Conservation (phyloP, 1,140 invertebrate genomes). For the Bombyx mandarina region DNA sequence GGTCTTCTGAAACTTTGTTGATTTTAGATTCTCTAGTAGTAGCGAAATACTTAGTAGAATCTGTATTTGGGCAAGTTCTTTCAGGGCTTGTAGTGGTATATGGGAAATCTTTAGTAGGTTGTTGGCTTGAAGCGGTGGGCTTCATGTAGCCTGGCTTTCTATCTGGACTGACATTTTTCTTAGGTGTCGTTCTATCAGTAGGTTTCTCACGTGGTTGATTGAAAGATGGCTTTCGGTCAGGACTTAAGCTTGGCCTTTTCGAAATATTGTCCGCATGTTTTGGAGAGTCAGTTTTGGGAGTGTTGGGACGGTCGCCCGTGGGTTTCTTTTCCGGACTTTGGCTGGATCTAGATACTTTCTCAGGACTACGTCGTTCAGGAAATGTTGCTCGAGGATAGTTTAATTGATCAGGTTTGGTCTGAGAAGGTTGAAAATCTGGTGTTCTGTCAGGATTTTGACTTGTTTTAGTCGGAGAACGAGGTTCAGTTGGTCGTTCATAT, state of each 20-base stretch:
- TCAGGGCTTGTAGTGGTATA: slow-evolving; percentile 18
- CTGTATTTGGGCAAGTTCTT: background rate
- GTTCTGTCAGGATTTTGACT: slow-evolving; percentile 16
- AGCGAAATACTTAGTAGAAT: slow-evolving; percentile 6
- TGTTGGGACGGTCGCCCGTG: slow-evolving; percentile 3
- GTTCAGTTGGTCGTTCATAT: slow-evolving; percentile 6
- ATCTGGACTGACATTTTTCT: slow-evolving; percentile 20
- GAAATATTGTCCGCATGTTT: slow-evolving; percentile 4
- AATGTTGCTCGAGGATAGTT: background rate
- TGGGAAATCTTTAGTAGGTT: slow-evolving; percentile 8
- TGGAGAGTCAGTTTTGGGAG: slow-evolving; percentile 2
- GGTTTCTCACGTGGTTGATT: slow-evolving; percentile 6
- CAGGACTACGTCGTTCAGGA: slow-evolving; percentile 7
- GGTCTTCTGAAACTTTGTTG: slow-evolving; percentile 30
- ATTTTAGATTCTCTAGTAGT: slow-evolving; percentile 13
- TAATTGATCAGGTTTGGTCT: slow-evolving; percentile 4
- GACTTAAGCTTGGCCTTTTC: slow-evolving; percentile 16
- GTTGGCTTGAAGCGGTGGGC: slow-evolving; percentile 30
- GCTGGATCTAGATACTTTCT: slow-evolving; percentile 10
- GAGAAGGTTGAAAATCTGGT: background rate
- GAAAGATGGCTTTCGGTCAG: slow-evolving; percentile 23
- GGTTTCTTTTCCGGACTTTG: slow-evolving; percentile 23
- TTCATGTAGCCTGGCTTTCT: slow-evolving; percentile 40
- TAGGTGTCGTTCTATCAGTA: slow-evolving; percentile 4
- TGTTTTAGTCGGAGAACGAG: slow-evolving; percentile 4